Percentiles rank a stretch among this genome's conserved stretches.
These are phyloP conservation scores for Antechinus stuartii DNA, from an alignment of 2,113 vertebrate species.

Conservation along the genomic window DNA sequence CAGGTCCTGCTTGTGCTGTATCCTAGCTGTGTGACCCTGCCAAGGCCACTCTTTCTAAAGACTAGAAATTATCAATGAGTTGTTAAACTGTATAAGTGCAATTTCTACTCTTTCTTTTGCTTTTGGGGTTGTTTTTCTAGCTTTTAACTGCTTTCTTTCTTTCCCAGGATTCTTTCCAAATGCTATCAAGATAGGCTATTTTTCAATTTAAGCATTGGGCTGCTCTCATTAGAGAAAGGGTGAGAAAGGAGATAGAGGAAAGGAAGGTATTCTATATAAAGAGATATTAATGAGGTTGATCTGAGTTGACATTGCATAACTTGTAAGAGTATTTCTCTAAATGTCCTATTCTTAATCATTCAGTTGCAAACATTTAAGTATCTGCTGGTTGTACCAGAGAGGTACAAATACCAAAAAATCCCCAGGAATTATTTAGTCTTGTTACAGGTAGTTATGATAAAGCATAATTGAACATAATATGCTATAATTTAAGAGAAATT, in stretches of 20 bases:
- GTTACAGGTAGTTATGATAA: not conserved
- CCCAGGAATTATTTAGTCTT: not conserved
- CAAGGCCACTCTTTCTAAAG: constrained; percentile 11
- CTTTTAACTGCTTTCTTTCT: not conserved
- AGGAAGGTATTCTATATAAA: not conserved
- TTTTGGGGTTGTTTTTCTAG: not conserved
- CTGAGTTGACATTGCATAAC: not conserved
- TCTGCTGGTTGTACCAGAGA: not conserved
- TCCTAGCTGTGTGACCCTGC: not conserved
- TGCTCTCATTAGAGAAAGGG: not conserved
- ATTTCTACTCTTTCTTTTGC: not conserved
- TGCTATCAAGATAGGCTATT: not conserved
- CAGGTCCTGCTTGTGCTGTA: not conserved
- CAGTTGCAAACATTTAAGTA: constrained; percentile 12
- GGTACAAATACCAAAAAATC: constrained; percentile 25
- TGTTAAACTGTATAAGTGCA: not conserved
- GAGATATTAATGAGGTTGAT: not conserved
- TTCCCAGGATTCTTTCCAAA: not conserved
- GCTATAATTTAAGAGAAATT: not conserved
- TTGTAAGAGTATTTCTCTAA: constrained; percentile 6
- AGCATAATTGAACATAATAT: not conserved
- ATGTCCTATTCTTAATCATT: constrained; percentile 42
- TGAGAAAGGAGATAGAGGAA: not conserved
- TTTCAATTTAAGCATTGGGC: not conserved
- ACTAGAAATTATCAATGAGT: constrained; percentile 22